phyloP scores from a whole-genome alignment of 2,113 vertebrate genomes.

The Ahaetulla prasina region DNA sequence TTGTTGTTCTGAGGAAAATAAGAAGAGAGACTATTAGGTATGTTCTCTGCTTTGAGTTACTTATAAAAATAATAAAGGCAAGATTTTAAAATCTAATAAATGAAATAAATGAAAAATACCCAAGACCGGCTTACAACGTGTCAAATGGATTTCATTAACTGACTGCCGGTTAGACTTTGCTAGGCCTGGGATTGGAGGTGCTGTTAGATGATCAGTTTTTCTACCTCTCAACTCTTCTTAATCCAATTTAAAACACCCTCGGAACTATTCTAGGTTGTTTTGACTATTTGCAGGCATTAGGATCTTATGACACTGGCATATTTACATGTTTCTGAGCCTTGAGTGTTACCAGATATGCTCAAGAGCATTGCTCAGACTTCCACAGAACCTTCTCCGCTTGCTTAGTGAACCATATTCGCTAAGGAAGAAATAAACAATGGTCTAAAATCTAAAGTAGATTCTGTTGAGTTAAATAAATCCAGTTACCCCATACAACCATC shows the following conservation, averaged over 20 bases:
- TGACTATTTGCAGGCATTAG: not conserved
- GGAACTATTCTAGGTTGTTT: not conserved
- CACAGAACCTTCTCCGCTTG: not conserved
- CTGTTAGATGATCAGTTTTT: not conserved
- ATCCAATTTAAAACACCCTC: not conserved
- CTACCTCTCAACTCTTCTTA: not conserved
- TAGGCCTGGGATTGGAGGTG: not conserved
- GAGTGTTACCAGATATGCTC: not conserved
- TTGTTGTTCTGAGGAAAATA: not conserved
- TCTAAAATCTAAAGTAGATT: not conserved
- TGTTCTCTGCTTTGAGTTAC: not conserved
- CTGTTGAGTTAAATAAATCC: not conserved
- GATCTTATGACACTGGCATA: not conserved
- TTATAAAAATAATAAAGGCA: not conserved
- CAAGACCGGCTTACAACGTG: not conserved
- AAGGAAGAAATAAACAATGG: not conserved
- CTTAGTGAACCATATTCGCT: not conserved
- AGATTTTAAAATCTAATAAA: not conserved
- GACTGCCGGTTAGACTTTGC: not conserved
- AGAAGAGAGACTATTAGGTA: not conserved
- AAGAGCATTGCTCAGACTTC: not conserved
- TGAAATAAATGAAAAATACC: not conserved
- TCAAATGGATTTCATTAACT: not conserved
- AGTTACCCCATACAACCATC: not conserved
- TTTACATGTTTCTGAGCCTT: not conserved